Percentiles rank a stretch among this genome's conserved stretches.
These are phyloP conservation scores for Eurystomus gularis DNA, from an alignment of 2,113 vertebrate species.

Conservation along the genomic window DNA sequence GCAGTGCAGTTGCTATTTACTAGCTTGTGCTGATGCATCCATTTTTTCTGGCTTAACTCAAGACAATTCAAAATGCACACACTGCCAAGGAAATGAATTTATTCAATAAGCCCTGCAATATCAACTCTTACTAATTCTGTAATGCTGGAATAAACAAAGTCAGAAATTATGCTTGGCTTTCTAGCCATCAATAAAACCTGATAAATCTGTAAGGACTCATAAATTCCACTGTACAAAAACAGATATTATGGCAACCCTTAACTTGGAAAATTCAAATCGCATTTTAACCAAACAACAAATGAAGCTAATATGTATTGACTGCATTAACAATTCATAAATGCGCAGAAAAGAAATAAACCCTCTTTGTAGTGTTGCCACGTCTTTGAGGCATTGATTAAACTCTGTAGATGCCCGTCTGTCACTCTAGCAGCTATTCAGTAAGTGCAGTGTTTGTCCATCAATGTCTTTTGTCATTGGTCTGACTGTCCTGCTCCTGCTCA, in stretches of 20 bases:
- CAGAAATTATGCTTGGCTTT: conserved; percentile 32
- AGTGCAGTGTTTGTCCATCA: conserved; percentile 33
- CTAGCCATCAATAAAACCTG: conserved; percentile 33
- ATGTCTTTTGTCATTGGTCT: conserved; percentile 36
- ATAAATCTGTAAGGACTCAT: conserved; percentile 29
- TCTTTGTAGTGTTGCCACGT: not conserved
- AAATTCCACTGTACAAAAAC: not conserved
- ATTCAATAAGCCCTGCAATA: conserved; percentile 21
- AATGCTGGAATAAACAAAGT: conserved; percentile 41
- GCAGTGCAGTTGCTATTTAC: not conserved
- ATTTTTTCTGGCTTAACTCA: conserved; percentile 33
- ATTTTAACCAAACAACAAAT: conserved; percentile 35
- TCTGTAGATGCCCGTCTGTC: not conserved
- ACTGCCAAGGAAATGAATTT: conserved; percentile 44
- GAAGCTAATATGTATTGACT: conserved; percentile 45
- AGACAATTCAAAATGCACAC: conserved; percentile 34
- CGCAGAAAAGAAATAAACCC: conserved; percentile 27
- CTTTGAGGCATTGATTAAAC: conserved; percentile 64
- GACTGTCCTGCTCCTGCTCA: conserved; percentile 15
- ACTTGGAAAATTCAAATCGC: conserved; percentile 11
- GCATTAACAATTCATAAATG: conserved; percentile 65
- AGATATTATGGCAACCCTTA: not conserved
- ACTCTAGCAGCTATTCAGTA: conserved; percentile 33
- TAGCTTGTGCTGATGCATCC: conserved; percentile 30
- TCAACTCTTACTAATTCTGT: conserved; percentile 31